Conservation (phyloP, 2,888 invertebrate species). For the Minunthozetes semirufus region DNA sequence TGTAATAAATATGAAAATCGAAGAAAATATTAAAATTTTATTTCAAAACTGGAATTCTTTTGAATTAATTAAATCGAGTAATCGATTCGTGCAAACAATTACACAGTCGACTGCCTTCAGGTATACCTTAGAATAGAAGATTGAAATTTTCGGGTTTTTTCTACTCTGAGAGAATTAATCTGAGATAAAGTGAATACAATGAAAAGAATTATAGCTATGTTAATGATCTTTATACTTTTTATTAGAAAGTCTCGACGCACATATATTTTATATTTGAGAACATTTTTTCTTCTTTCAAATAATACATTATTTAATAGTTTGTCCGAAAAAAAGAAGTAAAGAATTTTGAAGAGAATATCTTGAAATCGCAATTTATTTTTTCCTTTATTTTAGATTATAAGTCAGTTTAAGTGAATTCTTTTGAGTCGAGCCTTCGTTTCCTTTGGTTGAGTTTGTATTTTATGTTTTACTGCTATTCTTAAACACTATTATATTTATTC, state of each 20-base stretch:
- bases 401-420: too few species aligned
- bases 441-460: too few species aligned
- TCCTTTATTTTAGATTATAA: background rate
- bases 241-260: background rate
- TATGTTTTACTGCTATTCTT: background rate
- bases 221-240: background rate
- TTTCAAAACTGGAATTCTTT: background rate
- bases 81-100: background rate
- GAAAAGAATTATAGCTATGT: background rate
- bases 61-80: slow-evolving; percentile 12
- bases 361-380: background rate
- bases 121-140: background rate
- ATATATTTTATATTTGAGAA: too few species aligned
- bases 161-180: background rate
- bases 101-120: slow-evolving; percentile 10
- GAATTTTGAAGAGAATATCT: background rate
- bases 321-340: background rate
- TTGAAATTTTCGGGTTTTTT: background rate
- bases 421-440: background rate
- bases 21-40: too few species aligned
- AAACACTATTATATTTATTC: slow-evolving; percentile 6
- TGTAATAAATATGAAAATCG: too few species aligned
- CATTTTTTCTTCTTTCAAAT: background rate
- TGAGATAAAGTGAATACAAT: background rate
- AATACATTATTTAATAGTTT: background rate